Evolutionary conservation across 1,140 invertebrate species (phyloP), one percentile per base, ranked within the genome.

Genomic region (Drosophila albomicans): DNA sequence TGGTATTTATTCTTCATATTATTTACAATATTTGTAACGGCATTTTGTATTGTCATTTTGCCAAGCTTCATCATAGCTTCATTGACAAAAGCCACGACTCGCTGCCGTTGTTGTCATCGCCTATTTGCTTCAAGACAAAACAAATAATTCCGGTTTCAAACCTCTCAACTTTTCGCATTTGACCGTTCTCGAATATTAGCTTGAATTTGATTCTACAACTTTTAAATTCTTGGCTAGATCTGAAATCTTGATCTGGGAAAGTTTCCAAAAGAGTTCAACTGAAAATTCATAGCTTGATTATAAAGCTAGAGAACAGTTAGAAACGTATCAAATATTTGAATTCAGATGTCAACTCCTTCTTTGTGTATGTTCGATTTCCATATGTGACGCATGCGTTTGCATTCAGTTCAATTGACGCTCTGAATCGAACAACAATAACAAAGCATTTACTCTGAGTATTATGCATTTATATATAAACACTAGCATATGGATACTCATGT

Each of bases 21-120:
- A 67, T 78, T 72, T 72, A 73, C 69, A 78, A 78, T 71, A 88
- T 77, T 72, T 80, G 85, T 89, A 87, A 87, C 84, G 84, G 85
- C 73, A 84, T 28, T 61, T 79, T 79, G 71, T 77, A 77, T 87
- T 76, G 82, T 87, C 79, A 72, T 74, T 80, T 78, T 75, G 35
- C 46, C 54, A 54, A 67, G 28, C 20, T 25, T 25, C 20, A 25
- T 25, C 20, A 63, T 35, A 69, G 45, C 38, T 38, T 28, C 15
- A 16, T n/a, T 32, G 15, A 59, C 15, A 43, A 63, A 62, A 68
- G 76, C 71, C 57, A 67, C 61, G 58, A 72, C 72, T 57, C 30
- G 30, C 62, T 54, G 46, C 10, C 62, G 61, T 75, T 64, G 54
- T 52, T 84, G 78, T 82, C 51, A 63, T 16, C 54, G 48, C 76